phyloP scores from a whole-genome alignment of 2,797 vertebrate species.

The Pseudochirops cupreus region DNA sequence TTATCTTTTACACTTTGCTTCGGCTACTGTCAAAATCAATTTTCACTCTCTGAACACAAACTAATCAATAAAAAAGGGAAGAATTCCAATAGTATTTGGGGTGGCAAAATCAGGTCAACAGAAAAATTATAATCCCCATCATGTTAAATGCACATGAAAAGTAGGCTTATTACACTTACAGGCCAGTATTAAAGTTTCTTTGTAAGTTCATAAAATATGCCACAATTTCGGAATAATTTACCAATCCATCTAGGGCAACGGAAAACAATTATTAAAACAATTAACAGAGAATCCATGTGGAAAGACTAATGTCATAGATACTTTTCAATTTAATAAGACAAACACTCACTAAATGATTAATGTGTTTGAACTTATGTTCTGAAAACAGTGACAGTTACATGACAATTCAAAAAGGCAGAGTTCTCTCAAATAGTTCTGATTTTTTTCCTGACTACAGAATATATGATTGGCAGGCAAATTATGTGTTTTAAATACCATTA shows the following conservation, averaged over 20 bases:
- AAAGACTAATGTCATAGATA: background rate
- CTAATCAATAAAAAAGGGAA: no score
- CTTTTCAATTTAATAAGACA: background rate
- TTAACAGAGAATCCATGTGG: background rate
- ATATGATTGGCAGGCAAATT: conserved; percentile 56
- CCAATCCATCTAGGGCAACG: background rate
- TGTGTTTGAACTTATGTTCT: background rate
- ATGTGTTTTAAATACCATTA: background rate
- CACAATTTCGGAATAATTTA: background rate
- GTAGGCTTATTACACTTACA: background rate
- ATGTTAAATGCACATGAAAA: background rate
- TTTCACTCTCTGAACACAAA: no score
- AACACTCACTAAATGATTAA: background rate
- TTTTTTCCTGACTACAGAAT: conserved; percentile 31
- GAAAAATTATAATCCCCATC: background rate
- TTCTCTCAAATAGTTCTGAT: background rate
- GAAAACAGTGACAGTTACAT: conserved; percentile 1
- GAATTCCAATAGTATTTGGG: no score
- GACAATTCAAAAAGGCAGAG: conserved; percentile 16
- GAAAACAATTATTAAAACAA: background rate
- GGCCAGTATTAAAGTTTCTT: background rate
- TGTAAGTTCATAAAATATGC: no score
- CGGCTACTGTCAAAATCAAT: no score
- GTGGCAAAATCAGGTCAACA: background rate
- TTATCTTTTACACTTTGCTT: no score